Evolutionary conservation across 1,140 invertebrate genomes (phyloP).

Genomic region (Hyphantria cunea): DNA sequence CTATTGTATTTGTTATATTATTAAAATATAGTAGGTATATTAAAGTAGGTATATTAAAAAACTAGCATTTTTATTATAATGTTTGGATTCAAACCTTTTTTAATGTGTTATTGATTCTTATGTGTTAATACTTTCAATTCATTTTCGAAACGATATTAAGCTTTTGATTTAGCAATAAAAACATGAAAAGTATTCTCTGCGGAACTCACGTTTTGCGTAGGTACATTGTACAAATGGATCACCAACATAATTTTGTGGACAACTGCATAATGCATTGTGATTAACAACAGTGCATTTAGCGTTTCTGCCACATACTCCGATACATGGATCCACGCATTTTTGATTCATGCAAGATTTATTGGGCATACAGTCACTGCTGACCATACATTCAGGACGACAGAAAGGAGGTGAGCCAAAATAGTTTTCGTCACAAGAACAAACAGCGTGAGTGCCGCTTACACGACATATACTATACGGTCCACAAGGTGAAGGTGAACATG

Average conservation of each 20-base stretch:
- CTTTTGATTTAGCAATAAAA: too few relatives aligned
- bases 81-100: too few relatives aligned
- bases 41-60: too few relatives aligned
- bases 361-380: slow-evolving; percentile 88
- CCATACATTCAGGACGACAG: slow-evolving; percentile 89
- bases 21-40: too few relatives aligned
- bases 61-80: too few relatives aligned
- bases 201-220: slow-evolving; percentile 83
- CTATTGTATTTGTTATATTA: too few relatives aligned
- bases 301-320: slow-evolving; percentile 87
- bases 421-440: slow-evolving; percentile 87
- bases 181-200: too few relatives aligned
- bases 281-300: slow-evolving; percentile 88
- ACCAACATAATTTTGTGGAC: slow-evolving; percentile 85
- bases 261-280: slow-evolving; percentile 90
- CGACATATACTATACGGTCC: slow-evolving; percentile 88
- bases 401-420: slow-evolving; percentile 87
- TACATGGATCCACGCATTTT: slow-evolving; percentile 90
- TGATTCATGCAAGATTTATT: slow-evolving; percentile 87
- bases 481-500: slow-evolving; percentile 86
- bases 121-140: too few relatives aligned
- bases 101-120: background rate
- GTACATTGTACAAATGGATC: slow-evolving; percentile 88
- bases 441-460: slow-evolving; percentile 84
- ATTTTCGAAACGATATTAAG: too few relatives aligned